Base-by-base conservation (phyloP, 2,888 invertebrate species). In the Ariolimax columbianus region DNA sequence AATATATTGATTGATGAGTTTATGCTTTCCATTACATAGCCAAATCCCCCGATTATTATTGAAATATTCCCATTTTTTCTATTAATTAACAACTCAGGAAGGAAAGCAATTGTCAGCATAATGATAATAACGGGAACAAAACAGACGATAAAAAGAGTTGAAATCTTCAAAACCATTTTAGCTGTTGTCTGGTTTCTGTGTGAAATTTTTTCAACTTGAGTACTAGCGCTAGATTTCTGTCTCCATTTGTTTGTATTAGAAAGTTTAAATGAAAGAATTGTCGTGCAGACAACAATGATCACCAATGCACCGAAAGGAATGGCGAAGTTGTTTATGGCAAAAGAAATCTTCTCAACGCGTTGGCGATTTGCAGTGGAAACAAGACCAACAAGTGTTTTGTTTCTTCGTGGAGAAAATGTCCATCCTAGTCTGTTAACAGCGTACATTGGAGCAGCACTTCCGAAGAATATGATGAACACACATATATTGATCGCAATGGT, bases 121-220 rank as follows among this genome's bases (percentile, higher is more conserved):
- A 33, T 47, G 11, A 43, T 9, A n/a, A 3, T 30, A 7, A 47
- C 30, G 14, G 43, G 75, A 30, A 47, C 30, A n/a, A 75, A 75
- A 30, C 75, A 75, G 17, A 23, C 47, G 30, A 75, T 75, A 30
- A 75, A 75, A n/a, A 75, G 75, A 0, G 19, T 75, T 1, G 75
- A 75, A 43, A 75, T 75, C 75, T 47, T 75, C 1, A 75, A 47
- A 43, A 75, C 75, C 75, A 75, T 75, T 43, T 75, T 75, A 30
- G 75, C 51, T 30, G 47, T 47, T 75, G 47, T 75, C 47, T 43
- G 43, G 23, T 75, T 70, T 7, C 70, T 38, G 19, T 19, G 17
- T 4, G 70, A 19, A 36, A 40, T 40, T 1, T 38, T 38, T 19
- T 70, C 70, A 26, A 40, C 23, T 38, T 70, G 70, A 6, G 19